These are phyloP conservation scores for Sphaeramia orbicularis DNA, from an alignment of 2,797 vertebrate genomes.

Conservation along the genomic window DNA sequence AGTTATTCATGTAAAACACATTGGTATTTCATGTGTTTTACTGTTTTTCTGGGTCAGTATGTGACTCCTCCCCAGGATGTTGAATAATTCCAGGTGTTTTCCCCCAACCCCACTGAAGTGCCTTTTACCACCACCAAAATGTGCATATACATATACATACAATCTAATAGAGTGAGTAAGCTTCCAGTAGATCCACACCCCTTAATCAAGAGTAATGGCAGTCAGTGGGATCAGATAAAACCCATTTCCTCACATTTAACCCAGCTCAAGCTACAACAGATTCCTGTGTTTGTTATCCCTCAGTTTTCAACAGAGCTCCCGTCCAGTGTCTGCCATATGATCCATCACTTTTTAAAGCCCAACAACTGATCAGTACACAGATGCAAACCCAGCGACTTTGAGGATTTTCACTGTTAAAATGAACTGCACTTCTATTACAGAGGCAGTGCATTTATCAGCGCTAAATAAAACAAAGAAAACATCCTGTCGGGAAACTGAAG, in stretches of 20 bases:
- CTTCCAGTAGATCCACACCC: constrained; percentile 65
- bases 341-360: constrained; percentile 45
- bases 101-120: constrained; percentile 39
- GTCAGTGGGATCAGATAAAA: constrained; percentile 80
- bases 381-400: too few species aligned
- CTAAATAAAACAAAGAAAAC: constrained; percentile 67
- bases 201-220: constrained; percentile 74
- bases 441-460: constrained; percentile 31
- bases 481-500: constrained; percentile 60
- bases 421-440: constrained; percentile 37
- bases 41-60: neutral
- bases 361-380: constrained; percentile 18
- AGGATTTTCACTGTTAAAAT: constrained; percentile 36
- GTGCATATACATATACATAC: constrained; percentile 8
- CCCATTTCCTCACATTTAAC: constrained; percentile 74
- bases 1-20: too few species aligned
- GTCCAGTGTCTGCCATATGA: constrained; percentile 42
- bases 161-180: constrained; percentile 24
- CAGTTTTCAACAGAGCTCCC: constrained; percentile 41
- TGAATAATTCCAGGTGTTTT: constrained; percentile 47
- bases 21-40: too few species aligned
- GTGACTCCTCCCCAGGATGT: neutral
- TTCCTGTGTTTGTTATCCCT: constrained; percentile 72
- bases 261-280: constrained; percentile 59
- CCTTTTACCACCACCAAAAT: constrained; percentile 33